Conservation (phyloP, 2,888 invertebrate species). For the Stenodera caucasica region DNA sequence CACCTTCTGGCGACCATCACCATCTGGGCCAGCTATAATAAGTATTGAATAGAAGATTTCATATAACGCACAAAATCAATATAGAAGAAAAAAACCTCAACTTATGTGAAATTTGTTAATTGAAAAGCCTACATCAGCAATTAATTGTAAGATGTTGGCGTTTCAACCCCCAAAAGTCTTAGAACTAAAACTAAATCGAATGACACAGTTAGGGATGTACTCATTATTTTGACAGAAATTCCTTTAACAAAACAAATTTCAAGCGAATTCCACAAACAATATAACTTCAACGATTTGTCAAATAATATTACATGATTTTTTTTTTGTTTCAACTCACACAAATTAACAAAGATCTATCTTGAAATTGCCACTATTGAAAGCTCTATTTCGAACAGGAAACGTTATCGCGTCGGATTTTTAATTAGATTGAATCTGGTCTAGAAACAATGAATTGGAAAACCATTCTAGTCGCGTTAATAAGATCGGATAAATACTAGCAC, state of each 20-base stretch:
- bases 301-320: background rate
- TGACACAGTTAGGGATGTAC: constrained; percentile 28
- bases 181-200: background rate
- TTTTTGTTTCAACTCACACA: too few species aligned
- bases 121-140: constrained; percentile 22
- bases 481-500: too few species aligned
- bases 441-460: background rate
- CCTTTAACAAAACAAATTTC: constrained; percentile 16
- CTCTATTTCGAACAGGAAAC: too few species aligned
- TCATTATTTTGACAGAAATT: constrained; percentile 28
- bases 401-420: background rate
- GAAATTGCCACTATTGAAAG: too few species aligned
- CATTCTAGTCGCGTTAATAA: constrained; percentile 1
- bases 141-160: constrained; percentile 19
- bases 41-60: constrained; percentile 13
- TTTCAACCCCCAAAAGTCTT: constrained; percentile 15
- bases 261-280: constrained; percentile 9
- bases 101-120: constrained; percentile 3
- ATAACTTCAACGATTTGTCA: background rate
- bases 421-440: background rate
- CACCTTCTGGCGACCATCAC: constrained; percentile 45
- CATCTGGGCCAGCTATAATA: constrained; percentile 43
- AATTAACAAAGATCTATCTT: background rate
- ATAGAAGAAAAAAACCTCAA: too few species aligned
- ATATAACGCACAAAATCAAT: too few species aligned